Percentiles rank a stretch among this genome's conserved stretches.
Evolutionary conservation across 2,888 invertebrate genomes (phyloP).

Genomic region (Pediacus dermestoides): DNA sequence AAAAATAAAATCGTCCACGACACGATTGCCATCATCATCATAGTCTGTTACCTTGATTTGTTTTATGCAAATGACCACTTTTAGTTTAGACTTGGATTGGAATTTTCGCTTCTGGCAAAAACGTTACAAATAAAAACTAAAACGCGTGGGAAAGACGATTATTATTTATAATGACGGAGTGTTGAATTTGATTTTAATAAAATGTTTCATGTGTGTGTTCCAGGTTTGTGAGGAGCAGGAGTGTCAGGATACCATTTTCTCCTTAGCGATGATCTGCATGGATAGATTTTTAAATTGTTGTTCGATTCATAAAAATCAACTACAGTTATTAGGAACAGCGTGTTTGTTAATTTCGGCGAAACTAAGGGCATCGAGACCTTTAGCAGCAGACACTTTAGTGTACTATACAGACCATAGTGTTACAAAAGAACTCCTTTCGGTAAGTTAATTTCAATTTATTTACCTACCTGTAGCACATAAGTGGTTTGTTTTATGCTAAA

Average conservation of each 20-base stretch:
- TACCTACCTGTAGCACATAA: too few species aligned
- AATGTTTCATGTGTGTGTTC: slow-evolving; percentile 31
- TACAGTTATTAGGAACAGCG: slow-evolving; percentile 88
- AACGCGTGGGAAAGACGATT: not conserved
- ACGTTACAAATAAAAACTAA: slow-evolving; percentile 8
- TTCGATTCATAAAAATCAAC: slow-evolving; percentile 77
- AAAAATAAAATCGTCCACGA: too few species aligned
- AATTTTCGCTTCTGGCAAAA: slow-evolving; percentile 14
- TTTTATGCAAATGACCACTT: too few species aligned
- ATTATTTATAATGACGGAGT: not conserved
- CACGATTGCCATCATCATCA: too few species aligned
- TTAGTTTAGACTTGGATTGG: too few species aligned
- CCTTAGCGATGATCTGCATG: slow-evolving; percentile 87
- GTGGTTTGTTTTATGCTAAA: too few species aligned
- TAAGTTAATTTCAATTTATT: too few species aligned
- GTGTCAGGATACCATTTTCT: slow-evolving; percentile 91
- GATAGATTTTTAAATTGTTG: slow-evolving; percentile 88
- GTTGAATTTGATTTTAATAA: not conserved
- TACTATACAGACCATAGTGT: slow-evolving; percentile 94
- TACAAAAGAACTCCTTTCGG: slow-evolving; percentile 79
- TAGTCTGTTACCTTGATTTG: too few species aligned
- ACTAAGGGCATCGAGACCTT: slow-evolving; percentile 80
- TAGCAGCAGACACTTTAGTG: slow-evolving; percentile 77
- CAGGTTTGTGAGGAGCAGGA: slow-evolving; percentile 93
- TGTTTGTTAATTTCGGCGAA: slow-evolving; percentile 92